phyloP scores from a whole-genome alignment of 2,888 invertebrate genomes.

The Flabesymbios commensalis region DNA sequence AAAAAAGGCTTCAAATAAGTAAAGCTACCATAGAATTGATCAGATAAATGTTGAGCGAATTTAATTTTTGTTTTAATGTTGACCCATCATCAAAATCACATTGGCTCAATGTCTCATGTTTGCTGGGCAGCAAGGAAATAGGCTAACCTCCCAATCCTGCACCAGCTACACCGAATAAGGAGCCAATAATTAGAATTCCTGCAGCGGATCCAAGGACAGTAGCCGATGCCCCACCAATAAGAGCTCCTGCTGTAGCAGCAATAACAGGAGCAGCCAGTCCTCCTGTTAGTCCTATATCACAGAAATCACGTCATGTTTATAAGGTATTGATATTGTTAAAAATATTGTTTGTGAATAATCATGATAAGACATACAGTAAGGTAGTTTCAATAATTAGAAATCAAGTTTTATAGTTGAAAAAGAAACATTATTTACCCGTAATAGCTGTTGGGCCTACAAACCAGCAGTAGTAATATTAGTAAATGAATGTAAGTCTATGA shows the following conservation, averaged over 20 bases:
- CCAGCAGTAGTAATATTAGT: too few species aligned
- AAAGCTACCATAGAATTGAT: too few species aligned
- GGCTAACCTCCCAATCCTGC: slow-evolving; percentile 71
- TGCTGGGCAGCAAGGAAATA: too few species aligned
- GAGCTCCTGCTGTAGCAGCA: slow-evolving; percentile 62
- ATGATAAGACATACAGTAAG: background rate
- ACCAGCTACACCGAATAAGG: slow-evolving; percentile 72
- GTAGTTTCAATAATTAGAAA: background rate
- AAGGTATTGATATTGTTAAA: too few species aligned
- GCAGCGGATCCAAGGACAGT: slow-evolving; percentile 56
- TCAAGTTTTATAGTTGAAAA: background rate
- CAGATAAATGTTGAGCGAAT: too few species aligned
- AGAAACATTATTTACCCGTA: too few species aligned
- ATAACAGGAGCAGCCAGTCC: slow-evolving; percentile 71
- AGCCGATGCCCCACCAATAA: slow-evolving; percentile 65
- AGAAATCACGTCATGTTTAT: background rate
- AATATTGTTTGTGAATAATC: background rate
- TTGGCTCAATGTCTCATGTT: too few species aligned
- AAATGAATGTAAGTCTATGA: too few species aligned
- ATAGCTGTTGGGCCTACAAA: too few species aligned
- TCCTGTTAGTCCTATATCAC: slow-evolving; percentile 67
- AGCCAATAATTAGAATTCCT: slow-evolving; percentile 65
- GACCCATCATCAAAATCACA: too few species aligned
- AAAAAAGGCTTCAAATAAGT: too few species aligned
- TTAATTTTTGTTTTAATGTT: too few species aligned